Evolutionary conservation across 2,888 invertebrate genomes (phyloP).

Genomic region (Vannuccia rotundouncinata): DNA sequence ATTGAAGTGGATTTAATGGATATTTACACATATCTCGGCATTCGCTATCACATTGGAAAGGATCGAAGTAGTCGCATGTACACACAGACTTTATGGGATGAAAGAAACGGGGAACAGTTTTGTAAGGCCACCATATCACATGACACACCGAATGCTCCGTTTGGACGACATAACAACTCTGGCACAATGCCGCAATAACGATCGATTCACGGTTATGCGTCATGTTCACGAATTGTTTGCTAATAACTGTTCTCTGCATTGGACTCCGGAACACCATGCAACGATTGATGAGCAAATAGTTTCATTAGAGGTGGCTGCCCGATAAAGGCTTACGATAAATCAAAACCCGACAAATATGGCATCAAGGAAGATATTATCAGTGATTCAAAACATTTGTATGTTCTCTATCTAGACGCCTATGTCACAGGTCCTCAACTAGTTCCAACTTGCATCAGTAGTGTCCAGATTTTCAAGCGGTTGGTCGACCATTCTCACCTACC

Average conservation of each 20-base stretch:
- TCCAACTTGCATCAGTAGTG: background rate
- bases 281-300: constrained; percentile 17
- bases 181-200: background rate
- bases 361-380: background rate
- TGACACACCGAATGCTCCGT: constrained; percentile 15
- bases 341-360: too few species aligned
- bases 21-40: constrained; percentile 15
- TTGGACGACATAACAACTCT: constrained; percentile 15
- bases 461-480: background rate
- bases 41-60: constrained; percentile 4
- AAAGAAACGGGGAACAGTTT: background rate
- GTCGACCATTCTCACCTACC: background rate
- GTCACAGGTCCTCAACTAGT: background rate
- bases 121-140: constrained; percentile 18
- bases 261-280: background rate
- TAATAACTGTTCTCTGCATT: constrained; percentile 5
- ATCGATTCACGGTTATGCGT: constrained; percentile 13
- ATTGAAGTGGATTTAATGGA: constrained; percentile 9
- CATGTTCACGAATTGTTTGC: constrained; percentile 1
- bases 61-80: background rate
- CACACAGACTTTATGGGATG: constrained; percentile 15
- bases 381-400: background rate
- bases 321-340: too few species aligned
- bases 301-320: constrained; percentile 21
- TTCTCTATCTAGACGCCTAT: background rate